These are phyloP conservation scores for Aspidiotus rigidus DNA, from an alignment of 2,888 invertebrate species.

Conservation along the genomic window DNA sequence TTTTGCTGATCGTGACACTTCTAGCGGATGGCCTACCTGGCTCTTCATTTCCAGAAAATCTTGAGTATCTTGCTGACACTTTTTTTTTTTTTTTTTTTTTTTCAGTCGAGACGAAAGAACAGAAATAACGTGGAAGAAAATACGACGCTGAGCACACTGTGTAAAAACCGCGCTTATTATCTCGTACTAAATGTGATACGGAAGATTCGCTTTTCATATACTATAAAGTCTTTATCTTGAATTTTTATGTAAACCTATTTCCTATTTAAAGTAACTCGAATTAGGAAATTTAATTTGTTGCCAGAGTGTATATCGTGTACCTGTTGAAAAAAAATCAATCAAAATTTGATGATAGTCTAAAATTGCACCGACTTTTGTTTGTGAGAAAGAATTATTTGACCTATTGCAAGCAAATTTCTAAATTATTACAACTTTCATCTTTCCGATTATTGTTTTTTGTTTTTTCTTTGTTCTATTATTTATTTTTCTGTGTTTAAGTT, in stretches of 20 bases:
- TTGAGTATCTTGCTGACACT: background rate
- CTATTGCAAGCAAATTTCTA: too few relatives aligned
- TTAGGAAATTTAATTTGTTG: too few relatives aligned
- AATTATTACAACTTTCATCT: too few relatives aligned
- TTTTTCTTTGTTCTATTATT: too few relatives aligned
- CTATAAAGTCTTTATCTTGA: background rate
- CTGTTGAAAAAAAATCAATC: background rate
- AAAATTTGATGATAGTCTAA: too few relatives aligned
- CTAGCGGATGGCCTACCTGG: too few relatives aligned
- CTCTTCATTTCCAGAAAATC: background rate
- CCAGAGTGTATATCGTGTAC: background rate
- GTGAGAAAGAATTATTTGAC: too few relatives aligned
- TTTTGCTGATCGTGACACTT: too few relatives aligned
- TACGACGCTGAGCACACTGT: background rate
- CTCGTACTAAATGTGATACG: constrained; percentile 4
- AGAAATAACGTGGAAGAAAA: background rate
- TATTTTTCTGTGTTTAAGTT: too few relatives aligned
- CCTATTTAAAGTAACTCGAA: background rate
- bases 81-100: background rate
- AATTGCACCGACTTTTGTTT: too few relatives aligned
- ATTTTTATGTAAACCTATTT: background rate
- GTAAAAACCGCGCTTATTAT: constrained; percentile 4
- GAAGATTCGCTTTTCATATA: background rate
- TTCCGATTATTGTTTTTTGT: too few relatives aligned
- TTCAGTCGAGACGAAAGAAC: background rate